Percentiles rank a stretch among this genome's conserved stretches.
phyloP scores from a whole-genome alignment of 2,888 invertebrate species.

The Icerya purchasi region DNA sequence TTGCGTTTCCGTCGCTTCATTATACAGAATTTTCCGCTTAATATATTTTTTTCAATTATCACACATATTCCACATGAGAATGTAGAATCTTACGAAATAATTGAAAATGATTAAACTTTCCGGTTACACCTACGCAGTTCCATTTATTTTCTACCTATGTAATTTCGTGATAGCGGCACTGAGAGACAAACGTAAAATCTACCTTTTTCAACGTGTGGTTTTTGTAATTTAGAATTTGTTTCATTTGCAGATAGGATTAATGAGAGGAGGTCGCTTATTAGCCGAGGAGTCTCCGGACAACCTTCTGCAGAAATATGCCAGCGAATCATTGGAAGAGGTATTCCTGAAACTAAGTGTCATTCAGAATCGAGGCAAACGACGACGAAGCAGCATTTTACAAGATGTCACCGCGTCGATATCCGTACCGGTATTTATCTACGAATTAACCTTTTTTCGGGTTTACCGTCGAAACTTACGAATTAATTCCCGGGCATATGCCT shows the following conservation, averaged over 20 bases:
- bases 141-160: too few relatives aligned
- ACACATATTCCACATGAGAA: too few relatives aligned
- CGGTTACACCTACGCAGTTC: too few relatives aligned
- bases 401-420: slow-evolving; percentile 33
- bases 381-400: slow-evolving; percentile 57
- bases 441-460: slow-evolving; percentile 2
- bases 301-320: slow-evolving; percentile 45
- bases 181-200: too few relatives aligned
- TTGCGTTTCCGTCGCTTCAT: too few relatives aligned
- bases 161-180: too few relatives aligned
- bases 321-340: slow-evolving; percentile 55
- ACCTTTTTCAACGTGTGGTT: too few relatives aligned
- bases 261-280: slow-evolving; percentile 64
- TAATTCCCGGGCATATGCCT: slow-evolving; percentile 6
- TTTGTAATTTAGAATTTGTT: too few relatives aligned
- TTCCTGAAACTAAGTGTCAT: slow-evolving; percentile 57
- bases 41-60: too few relatives aligned
- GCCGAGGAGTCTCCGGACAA: slow-evolving; percentile 60
- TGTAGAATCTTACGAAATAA: too few relatives aligned
- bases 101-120: too few relatives aligned
- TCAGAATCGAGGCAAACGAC: slow-evolving; percentile 59
- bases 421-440: slow-evolving; percentile 23
- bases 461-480: slow-evolving; percentile 9
- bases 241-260: slow-evolving; percentile 56
- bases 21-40: too few relatives aligned